Evolutionary conservation across 2,113 vertebrate species (phyloP).

Genomic region (cat (Felis catus)): DNA sequence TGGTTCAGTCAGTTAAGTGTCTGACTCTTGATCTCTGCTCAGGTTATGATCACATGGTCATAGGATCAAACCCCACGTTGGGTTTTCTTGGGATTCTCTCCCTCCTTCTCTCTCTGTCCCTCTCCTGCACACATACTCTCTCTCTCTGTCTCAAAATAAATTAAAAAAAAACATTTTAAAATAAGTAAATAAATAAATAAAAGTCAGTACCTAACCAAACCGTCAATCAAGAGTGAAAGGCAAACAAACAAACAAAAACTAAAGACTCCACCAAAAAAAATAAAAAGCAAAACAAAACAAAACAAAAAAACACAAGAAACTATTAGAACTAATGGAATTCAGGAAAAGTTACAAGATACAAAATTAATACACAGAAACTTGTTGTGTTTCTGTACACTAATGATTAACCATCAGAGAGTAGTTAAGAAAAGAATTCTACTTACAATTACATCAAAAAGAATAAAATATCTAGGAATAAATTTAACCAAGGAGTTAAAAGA

Average conservation of each 20-base stretch:
- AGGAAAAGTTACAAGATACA: not conserved
- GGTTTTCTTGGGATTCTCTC: no score
- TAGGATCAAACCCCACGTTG: no score
- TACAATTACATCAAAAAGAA: not conserved
- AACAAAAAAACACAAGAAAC: not conserved
- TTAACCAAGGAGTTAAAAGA: not conserved
- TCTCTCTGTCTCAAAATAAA: no score
- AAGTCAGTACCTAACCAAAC: not conserved
- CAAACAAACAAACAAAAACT: not conserved
- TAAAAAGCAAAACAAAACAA: not conserved
- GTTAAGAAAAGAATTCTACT: not conserved
- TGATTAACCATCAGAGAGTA: not conserved
- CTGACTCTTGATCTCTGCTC: no score
- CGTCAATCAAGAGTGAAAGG: not conserved
- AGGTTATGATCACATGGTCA: no score
- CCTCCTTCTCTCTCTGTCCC: no score
- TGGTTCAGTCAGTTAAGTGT: no score
- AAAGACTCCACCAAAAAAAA: not conserved
- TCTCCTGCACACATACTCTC: no score
- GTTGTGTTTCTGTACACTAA: not conserved
- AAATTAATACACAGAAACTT: not conserved
- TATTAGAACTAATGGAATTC: not conserved
- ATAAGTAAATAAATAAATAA: not conserved
- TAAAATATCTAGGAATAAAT: not conserved
- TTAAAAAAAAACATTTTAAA: no score